phyloP scores from a whole-genome alignment of 2,888 invertebrate species.

The Hemithea aestivaria region DNA sequence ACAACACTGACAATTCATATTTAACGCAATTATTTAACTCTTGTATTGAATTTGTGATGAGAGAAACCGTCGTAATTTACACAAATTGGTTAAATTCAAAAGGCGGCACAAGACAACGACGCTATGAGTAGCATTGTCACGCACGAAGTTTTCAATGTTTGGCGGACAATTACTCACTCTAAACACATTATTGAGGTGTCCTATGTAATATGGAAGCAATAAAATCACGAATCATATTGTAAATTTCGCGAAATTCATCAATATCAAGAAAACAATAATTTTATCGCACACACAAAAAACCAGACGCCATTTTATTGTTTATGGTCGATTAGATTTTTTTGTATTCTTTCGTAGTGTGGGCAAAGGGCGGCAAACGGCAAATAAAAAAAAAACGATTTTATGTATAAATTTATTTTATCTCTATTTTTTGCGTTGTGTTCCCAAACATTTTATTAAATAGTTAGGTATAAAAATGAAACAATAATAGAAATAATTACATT shows the following conservation, averaged over 20 bases:
- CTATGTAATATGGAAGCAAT: slow-evolving; percentile 30
- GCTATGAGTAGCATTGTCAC: slow-evolving; percentile 65
- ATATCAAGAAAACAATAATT: slow-evolving; percentile 69
- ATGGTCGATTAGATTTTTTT: slow-evolving; percentile 52
- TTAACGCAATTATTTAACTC: slow-evolving; percentile 29
- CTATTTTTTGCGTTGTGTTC: no score
- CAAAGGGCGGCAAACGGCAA: neutral
- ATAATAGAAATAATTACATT: no score
- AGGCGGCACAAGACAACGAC: slow-evolving; percentile 72
- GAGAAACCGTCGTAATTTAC: slow-evolving; percentile 46
- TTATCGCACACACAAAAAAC: slow-evolving; percentile 77
- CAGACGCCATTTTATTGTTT: slow-evolving; percentile 78
- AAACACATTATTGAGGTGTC: slow-evolving; percentile 34
- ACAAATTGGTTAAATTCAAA: slow-evolving; percentile 57
- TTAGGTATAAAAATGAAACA: neutral
- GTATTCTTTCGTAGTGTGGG: slow-evolving; percentile 19
- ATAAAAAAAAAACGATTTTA: no score
- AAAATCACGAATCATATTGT: slow-evolving; percentile 26
- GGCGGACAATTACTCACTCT: slow-evolving; percentile 28
- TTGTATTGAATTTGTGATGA: slow-evolving; percentile 33
- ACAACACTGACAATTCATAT: slow-evolving; percentile 38
- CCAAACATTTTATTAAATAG: no score
- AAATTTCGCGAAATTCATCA: slow-evolving; percentile 38
- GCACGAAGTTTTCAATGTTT: slow-evolving; percentile 49
- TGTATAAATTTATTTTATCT: no score